These are phyloP conservation scores for Chloromyia formosa DNA, from an alignment of 2,888 invertebrate species.

Conservation along the genomic window DNA sequence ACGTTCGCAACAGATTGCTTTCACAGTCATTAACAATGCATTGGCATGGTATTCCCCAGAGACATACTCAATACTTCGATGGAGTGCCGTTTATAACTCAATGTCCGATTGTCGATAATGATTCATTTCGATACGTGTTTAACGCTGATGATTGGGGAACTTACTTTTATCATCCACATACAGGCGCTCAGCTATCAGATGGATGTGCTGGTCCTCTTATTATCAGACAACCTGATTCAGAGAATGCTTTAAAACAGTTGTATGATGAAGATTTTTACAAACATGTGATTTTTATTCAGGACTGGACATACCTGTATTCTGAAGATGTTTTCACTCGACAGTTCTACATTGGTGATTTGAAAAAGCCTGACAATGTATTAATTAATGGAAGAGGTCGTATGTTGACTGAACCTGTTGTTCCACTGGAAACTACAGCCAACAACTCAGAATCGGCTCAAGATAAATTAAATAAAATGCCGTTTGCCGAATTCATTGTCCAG, in stretches of 20 bases:
- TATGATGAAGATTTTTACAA: conserved; percentile 76
- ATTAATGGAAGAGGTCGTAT: conserved; percentile 18
- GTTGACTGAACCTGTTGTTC: not conserved
- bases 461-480: conserved; percentile 2
- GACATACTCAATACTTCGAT: conserved; percentile 81
- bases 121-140: conserved; percentile 75
- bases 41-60: conserved; percentile 88
- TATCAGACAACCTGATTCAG: conserved; percentile 70
- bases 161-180: conserved; percentile 78
- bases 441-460: not conserved
- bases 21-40: conserved; percentile 83
- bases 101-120: conserved; percentile 78
- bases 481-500: conserved; percentile 7
- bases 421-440: not conserved
- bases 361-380: not conserved
- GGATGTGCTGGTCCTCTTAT: conserved; percentile 79
- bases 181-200: conserved; percentile 81
- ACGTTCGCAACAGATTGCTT: conserved; percentile 78
- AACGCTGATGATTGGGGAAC: conserved; percentile 77
- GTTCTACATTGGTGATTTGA: not conserved
- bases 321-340: conserved; percentile 55
- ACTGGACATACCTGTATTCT: conserved; percentile 76
- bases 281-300: conserved; percentile 76
- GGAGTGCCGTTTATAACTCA: conserved; percentile 85
- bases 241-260: conserved; percentile 69